These are phyloP conservation scores for Gnathonemus echidnorhynchus DNA, from an alignment of 2,113 vertebrate genomes.

Conservation along the genomic window DNA sequence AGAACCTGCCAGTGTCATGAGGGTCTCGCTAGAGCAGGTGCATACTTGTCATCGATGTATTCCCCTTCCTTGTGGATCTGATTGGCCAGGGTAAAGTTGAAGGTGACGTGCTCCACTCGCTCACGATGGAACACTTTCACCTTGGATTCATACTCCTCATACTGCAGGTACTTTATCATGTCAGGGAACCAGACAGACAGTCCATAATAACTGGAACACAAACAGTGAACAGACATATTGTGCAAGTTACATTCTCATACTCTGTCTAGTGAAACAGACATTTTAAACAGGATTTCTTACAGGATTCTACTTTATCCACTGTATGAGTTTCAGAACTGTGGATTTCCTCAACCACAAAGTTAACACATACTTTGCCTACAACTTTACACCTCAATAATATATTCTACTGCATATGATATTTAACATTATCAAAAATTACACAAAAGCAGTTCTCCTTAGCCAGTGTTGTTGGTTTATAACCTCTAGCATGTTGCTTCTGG, in stretches of 20 bases:
- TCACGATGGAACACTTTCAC: constrained; percentile 74
- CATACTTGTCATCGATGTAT: constrained; percentile 82
- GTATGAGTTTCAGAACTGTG: not conserved
- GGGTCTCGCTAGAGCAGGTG: not conserved
- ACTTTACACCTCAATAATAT: not conserved
- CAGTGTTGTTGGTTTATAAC: not conserved
- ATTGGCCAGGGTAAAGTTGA: constrained; percentile 91
- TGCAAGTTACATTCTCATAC: not conserved
- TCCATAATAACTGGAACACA: constrained; percentile 78
- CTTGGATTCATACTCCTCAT: constrained; percentile 74
- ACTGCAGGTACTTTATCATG: constrained; percentile 91
- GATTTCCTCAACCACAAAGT: not conserved
- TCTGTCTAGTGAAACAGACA: not conserved
- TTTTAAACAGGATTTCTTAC: not conserved
- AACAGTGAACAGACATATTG: not conserved
- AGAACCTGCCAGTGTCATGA: not conserved
- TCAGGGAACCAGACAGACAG: constrained; percentile 96
- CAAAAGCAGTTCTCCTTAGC: not conserved
- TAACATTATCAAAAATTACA: not conserved
- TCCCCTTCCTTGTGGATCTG: constrained; percentile 81
- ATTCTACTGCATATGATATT: not conserved
- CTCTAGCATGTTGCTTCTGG: not conserved
- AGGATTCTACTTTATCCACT: not conserved
- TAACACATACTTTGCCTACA: not conserved
- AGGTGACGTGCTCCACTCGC: constrained; percentile 71